Base-by-base conservation (phyloP, 2,888 invertebrate species). In the Epinotia brunnichana region DNA sequence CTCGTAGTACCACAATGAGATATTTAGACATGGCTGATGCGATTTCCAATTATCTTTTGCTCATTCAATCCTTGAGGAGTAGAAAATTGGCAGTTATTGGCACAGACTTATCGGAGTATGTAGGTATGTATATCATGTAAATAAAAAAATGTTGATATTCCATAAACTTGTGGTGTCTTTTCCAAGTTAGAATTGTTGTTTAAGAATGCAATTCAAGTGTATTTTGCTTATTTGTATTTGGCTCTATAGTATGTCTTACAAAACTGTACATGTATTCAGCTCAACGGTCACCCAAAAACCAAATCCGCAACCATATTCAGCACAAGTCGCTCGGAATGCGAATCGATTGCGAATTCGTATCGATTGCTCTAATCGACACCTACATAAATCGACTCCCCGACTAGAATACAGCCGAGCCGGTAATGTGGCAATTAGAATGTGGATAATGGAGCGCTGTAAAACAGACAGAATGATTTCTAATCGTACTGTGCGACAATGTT, bases 401-500 rank as follows among this genome's bases (percentile, higher is more conserved):
- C 19, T 56, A 17, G 64, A 19, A 72, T 62, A 62, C 39, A 21
- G 21, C 62, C 39, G 17, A 70, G 67, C 60, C 39, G 19, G 39
- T 73, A 69, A 69, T 73, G 68, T 63, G 53, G 56, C 68, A 63
- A 63, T 73, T 69, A 69, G 68, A 73, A 73, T 73, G 62, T 73
- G 39, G 59, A 24, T 57, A 53, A 60, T 60, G 51, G n/a, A 29
- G 24, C 24, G 66, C 48, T 48, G 56, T 53, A 17, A 56, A 66
- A 66, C 66, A 66, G 66, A 66, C 66, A 21, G 41, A 56, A 56
- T 66, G 66, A 66, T 66, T 66, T 66, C 66, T 66, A 66, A 66
- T 66, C 54, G 66, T 56, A 54, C 54, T 3, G 41, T 41, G 62
- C 3, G 54, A 66, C 41, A 66, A 56, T 66, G 54, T 41, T 66